Percentiles rank a stretch among this genome's conserved stretches.
These are phyloP conservation scores for Uropetala carovei DNA, from an alignment of 2,888 invertebrate genomes.

Conservation along the genomic window DNA sequence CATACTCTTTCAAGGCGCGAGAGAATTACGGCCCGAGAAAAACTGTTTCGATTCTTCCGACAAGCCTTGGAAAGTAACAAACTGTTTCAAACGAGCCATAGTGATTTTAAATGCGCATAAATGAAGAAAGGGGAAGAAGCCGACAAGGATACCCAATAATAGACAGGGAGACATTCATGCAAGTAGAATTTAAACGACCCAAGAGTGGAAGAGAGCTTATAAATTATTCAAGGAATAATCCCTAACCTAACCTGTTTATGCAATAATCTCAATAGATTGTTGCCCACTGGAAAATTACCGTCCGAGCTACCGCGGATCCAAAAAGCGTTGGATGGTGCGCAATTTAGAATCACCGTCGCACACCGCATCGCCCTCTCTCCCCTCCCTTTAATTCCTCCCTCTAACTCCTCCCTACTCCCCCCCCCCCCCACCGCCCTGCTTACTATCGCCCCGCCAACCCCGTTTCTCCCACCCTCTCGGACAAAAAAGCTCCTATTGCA, in stretches of 20 bases:
- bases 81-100: slow-evolving; percentile 40
- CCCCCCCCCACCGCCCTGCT: no score
- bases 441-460: no score
- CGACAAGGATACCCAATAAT: slow-evolving; percentile 54
- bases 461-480: no score
- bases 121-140: slow-evolving; percentile 16
- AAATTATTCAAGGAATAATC: slow-evolving; percentile 49
- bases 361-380: no score
- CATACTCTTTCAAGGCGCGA: not conserved
- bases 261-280: slow-evolving; percentile 56
- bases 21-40: slow-evolving; percentile 21
- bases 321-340: not conserved
- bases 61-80: slow-evolving; percentile 22
- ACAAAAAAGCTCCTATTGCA: no score
- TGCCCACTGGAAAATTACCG: slow-evolving; percentile 49
- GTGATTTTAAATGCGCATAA: slow-evolving; percentile 59
- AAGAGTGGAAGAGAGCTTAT: slow-evolving; percentile 35
- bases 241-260: slow-evolving; percentile 51
- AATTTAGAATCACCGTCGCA: not conserved
- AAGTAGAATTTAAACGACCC: slow-evolving; percentile 63
- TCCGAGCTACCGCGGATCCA: not conserved
- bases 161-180: slow-evolving; percentile 33
- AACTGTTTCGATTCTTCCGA: not conserved
- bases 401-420: no score
- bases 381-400: no score